phyloP scores from a whole-genome alignment of 1,140 invertebrate genomes.

The Tribolium madens region DNA sequence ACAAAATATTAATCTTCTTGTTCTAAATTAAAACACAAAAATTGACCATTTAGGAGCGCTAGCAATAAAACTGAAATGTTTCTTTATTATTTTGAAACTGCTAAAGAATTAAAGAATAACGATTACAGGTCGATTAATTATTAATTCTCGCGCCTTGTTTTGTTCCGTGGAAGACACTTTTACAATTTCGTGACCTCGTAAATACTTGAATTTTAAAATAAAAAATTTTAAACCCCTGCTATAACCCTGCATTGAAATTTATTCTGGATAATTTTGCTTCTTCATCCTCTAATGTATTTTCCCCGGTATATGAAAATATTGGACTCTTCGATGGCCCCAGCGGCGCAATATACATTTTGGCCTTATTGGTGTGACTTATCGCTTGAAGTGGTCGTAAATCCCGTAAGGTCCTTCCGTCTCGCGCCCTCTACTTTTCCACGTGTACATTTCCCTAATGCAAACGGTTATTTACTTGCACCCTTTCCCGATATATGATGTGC shows the following conservation, averaged over 20 bases:
- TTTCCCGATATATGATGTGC: constrained; percentile 30
- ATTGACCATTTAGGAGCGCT: too few relatives aligned
- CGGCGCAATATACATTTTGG: constrained; percentile 38
- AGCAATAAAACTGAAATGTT: too few relatives aligned
- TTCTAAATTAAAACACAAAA: background rate
- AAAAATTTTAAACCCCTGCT: background rate
- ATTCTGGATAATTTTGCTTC: constrained; percentile 1
- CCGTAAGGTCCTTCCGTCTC: constrained; percentile 28
- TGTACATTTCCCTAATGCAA: constrained; percentile 38
- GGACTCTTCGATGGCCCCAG: constrained; percentile 19
- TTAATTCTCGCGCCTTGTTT: background rate
- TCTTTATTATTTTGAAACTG: too few relatives aligned
- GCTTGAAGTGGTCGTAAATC: constrained; percentile 33
- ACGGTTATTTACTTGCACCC: constrained; percentile 38
- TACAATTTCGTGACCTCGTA: background rate
- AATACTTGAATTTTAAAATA: background rate
- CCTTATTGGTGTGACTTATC: constrained; percentile 38
- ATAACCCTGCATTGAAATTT: background rate
- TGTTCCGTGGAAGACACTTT: background rate
- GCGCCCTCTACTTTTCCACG: constrained; percentile 32
- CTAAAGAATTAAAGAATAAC: background rate
- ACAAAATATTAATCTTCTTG: constrained; percentile 3
- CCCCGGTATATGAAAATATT: constrained; percentile 34
- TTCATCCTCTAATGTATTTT: constrained; percentile 19
- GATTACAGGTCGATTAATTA: background rate